Evolutionary conservation across 2,113 vertebrate genomes (phyloP).

Genomic region (Tachuris rubrigastra): DNA sequence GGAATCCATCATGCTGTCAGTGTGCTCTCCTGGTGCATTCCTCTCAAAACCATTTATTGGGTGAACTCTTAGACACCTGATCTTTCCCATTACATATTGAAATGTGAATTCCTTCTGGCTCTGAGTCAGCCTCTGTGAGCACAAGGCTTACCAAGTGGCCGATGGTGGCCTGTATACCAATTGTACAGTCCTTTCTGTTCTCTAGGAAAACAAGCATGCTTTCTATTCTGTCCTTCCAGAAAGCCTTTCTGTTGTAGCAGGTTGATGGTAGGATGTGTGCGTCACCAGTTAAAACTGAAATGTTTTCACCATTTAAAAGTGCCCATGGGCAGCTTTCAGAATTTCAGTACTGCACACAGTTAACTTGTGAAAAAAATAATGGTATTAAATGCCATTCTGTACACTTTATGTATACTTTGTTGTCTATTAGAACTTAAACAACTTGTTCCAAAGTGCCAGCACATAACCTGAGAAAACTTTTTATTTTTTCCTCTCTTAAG

Average conservation of each 20-base stretch:
- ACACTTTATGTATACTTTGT: not conserved
- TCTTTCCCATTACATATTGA: not conserved
- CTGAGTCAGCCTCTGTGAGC: not conserved
- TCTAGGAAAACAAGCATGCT: not conserved
- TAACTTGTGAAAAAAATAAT: not conserved
- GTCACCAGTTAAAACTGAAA: not conserved
- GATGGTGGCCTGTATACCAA: not conserved
- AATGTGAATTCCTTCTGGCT: not conserved
- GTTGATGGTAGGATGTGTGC: not conserved
- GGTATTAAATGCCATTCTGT: not conserved
- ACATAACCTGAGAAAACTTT: not conserved
- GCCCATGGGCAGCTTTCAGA: not conserved
- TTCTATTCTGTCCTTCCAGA: not conserved
- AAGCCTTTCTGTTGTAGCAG: not conserved
- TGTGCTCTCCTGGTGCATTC: not conserved
- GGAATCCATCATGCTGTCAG: not conserved
- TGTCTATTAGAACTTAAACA: not conserved
- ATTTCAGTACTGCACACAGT: not conserved
- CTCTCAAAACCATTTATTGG: not conserved
- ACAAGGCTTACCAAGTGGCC: not conserved
- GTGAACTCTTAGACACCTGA: not conserved
- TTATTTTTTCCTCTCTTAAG: not conserved
- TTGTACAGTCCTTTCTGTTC: not conserved
- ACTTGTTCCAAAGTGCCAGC: not conserved
- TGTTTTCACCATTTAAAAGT: not conserved